These are phyloP conservation scores for Polymixis flavicincta DNA, from an alignment of 2,888 invertebrate genomes.

Conservation along the genomic window DNA sequence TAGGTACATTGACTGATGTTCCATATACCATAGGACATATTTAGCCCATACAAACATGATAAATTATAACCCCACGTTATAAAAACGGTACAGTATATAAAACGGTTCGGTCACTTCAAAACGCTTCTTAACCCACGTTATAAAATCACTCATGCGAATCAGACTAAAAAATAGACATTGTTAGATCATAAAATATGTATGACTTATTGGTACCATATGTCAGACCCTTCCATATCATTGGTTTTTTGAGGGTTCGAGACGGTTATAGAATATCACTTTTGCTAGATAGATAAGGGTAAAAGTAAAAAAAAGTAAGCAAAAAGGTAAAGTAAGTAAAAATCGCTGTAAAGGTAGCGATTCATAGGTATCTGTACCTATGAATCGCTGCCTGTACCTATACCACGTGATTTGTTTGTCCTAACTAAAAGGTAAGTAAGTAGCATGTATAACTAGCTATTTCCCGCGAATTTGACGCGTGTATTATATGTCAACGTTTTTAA, in stretches of 20 bases:
- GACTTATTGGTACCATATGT: conserved; percentile 29
- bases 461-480: no score
- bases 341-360: no score
- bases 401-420: not conserved
- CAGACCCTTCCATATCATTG: conserved; percentile 40
- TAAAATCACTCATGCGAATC: conserved; percentile 16
- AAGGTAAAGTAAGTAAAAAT: no score
- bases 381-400: no score
- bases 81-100: not conserved
- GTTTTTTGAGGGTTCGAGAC: conserved; percentile 7
- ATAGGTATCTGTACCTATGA: no score
- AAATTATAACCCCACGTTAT: not conserved
- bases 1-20: no score
- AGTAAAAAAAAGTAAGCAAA: no score
- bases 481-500: not conserved
- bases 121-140: not conserved
- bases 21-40: not conserved
- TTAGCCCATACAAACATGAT: not conserved
- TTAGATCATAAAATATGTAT: conserved; percentile 12
- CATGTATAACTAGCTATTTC: no score
- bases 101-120: not conserved
- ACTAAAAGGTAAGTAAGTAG: no score
- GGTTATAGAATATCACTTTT: conserved; percentile 5
- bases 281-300: not conserved
- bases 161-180: conserved; percentile 13